Base-by-base conservation (phyloP, 1,140 invertebrate genomes). In the Subanguina moxae region DNA sequence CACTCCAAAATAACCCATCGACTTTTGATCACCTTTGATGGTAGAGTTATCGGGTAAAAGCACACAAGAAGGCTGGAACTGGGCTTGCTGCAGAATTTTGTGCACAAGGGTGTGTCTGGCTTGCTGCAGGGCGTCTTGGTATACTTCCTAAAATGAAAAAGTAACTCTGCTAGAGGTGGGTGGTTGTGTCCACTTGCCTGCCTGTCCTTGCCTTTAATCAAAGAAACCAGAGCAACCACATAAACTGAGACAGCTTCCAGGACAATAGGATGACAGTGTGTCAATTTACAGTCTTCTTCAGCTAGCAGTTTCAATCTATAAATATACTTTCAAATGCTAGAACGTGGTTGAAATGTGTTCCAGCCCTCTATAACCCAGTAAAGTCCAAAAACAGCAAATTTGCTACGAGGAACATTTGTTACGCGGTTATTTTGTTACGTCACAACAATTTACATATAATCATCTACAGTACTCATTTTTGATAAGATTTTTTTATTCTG, bases 1-100 rank as follows among this genome's bases (percentile, higher is more conserved):
- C 15, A 72, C 70, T 19, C 70, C 70, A 30, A 72, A 70, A 27
- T 69, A 72, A 7, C 70, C 70, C 17, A 73, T 66, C 8, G 21
- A 21, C 28, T 70, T 32, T 46, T n/a, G 28, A 43, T 72, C 70
- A 56, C 70, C 70, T 43, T 73, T 27, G 30, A 52, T 74, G 23
- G 28, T 21, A 13, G 3, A 17, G 1, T 71, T 63, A 32, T 72
- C 66, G 15, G 38, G 21, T 57, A 74, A 52, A 38, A 32, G 25
- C 13, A 72, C 71, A 30, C 72, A 71, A 43, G 30, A 74, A 11
- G 70, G 21, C 17, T 17, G 1, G 11, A 68, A 3, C 23, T 52
- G n/a, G 8, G 48, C n/a, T 19, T 52, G 3, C 8, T 25, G n/a
- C 48, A 52, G 17, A 15, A 52, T 52, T 52, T 52, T 19, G n/a